A percentile compares a stretch with the other conserved stretches of the same genome.
These are phyloP conservation scores for Procavia capensis DNA, from an alignment of 2,113 vertebrate genomes.

Conservation along the genomic window DNA sequence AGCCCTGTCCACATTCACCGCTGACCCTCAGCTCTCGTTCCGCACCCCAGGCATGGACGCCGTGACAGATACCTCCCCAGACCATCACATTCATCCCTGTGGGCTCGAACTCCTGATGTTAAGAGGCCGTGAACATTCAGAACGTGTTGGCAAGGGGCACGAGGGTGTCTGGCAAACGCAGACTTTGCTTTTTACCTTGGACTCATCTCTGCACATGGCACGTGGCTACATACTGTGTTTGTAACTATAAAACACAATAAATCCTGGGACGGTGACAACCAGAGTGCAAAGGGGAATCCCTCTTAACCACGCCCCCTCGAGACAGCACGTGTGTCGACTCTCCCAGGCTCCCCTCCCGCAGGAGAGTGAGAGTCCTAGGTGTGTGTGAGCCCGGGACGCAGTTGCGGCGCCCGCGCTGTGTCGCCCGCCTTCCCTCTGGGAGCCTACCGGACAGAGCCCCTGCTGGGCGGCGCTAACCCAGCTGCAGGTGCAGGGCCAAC, in stretches of 20 bases:
- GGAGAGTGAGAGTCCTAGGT: neutral
- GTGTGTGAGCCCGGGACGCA: neutral
- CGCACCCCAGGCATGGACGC: fast-evolving
- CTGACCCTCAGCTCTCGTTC: neutral
- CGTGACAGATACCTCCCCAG: neutral
- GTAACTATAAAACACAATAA: too few species aligned
- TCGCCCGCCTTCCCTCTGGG: too few species aligned
- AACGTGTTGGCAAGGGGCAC: too few species aligned
- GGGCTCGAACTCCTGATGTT: neutral
- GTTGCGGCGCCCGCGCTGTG: neutral
- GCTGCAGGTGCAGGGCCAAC: too few species aligned
- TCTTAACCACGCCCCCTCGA: neutral
- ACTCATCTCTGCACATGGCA: neutral
- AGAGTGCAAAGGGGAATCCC: neutral
- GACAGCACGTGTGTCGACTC: too few species aligned
- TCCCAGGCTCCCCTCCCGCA: neutral
- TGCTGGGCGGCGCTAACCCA: too few species aligned
- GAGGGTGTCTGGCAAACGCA: neutral
- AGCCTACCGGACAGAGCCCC: too few species aligned
- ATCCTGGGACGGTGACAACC: neutral
- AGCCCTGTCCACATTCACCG: neutral
- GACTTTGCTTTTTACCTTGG: neutral
- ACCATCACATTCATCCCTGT: fast-evolving
- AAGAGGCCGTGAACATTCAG: too few species aligned
- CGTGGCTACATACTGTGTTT: neutral